Percentiles rank a stretch among this genome's conserved stretches.
Evolutionary conservation across 2,113 vertebrate species (phyloP).

Genomic region (Rhagologus leucostigma): DNA sequence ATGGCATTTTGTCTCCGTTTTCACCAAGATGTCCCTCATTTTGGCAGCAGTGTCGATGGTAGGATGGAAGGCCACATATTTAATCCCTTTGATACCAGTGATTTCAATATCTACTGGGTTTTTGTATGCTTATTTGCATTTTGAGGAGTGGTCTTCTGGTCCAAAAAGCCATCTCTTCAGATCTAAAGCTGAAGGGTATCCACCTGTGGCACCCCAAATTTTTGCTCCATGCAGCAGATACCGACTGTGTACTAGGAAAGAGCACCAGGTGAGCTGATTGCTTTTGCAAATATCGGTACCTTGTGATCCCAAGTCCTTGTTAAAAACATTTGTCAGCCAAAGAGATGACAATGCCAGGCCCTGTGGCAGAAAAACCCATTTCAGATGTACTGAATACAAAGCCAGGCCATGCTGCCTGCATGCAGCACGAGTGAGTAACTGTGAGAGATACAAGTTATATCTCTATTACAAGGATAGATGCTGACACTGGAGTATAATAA

Average conservation of each 20-base stretch:
- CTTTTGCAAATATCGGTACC: not conserved
- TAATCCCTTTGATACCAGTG: not conserved
- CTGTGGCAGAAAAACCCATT: not conserved
- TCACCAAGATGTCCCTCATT: not conserved
- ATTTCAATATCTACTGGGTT: not conserved
- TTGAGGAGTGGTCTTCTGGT: not conserved
- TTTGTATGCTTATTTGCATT: not conserved
- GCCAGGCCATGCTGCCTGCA: not conserved
- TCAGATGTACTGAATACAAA: not conserved
- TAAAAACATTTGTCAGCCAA: not conserved
- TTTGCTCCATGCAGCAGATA: not conserved
- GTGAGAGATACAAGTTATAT: not conserved
- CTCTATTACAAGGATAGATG: constrained; percentile 30
- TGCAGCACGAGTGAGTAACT: not conserved
- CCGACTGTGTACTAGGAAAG: not conserved
- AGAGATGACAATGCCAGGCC: not conserved
- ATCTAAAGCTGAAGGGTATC: not conserved
- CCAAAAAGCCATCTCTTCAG: not conserved
- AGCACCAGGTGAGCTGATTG: not conserved
- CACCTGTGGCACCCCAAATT: not conserved
- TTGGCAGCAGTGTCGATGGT: not conserved
- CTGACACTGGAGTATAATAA: constrained; percentile 20
- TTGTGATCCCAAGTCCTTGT: not conserved
- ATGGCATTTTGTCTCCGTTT: not conserved
- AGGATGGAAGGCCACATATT: not conserved